Percentiles rank a stretch among this genome's conserved stretches.
These are phyloP conservation scores for Catharus fuscescens DNA, from an alignment of 2,113 vertebrate species.

Conservation along the genomic window DNA sequence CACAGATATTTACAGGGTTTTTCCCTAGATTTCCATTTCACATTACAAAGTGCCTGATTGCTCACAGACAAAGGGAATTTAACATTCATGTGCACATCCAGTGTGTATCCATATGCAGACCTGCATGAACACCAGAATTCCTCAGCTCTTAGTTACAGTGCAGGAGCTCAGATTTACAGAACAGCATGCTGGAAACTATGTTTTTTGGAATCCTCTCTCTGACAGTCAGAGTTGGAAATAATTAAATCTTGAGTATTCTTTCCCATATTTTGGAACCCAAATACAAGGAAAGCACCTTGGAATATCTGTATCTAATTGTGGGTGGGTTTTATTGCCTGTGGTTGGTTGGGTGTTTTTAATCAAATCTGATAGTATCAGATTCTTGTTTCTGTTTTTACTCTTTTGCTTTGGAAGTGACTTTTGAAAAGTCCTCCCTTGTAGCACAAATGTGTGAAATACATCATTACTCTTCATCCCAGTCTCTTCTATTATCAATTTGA, in stretches of 20 bases:
- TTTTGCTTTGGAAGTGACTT: neutral
- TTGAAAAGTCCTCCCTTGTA: neutral
- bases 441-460: neutral
- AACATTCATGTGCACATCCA: neutral
- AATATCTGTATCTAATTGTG: neutral
- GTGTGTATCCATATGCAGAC: neutral
- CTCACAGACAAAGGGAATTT: neutral
- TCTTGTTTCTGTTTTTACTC: constrained; percentile 1
- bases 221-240: neutral
- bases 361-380: neutral
- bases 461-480: neutral
- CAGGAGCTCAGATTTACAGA: neutral
- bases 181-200: neutral
- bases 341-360: neutral
- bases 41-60: neutral
- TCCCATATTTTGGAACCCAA: neutral
- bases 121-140: neutral
- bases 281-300: neutral
- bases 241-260: neutral
- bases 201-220: neutral
- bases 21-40: neutral
- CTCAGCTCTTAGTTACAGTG: neutral
- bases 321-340: neutral
- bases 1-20: neutral
- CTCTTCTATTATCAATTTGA: neutral